Percentiles rank a stretch among this genome's conserved stretches.
Evolutionary conservation across 2,888 invertebrate species (phyloP).

Genomic region (Papilio demoleus): DNA sequence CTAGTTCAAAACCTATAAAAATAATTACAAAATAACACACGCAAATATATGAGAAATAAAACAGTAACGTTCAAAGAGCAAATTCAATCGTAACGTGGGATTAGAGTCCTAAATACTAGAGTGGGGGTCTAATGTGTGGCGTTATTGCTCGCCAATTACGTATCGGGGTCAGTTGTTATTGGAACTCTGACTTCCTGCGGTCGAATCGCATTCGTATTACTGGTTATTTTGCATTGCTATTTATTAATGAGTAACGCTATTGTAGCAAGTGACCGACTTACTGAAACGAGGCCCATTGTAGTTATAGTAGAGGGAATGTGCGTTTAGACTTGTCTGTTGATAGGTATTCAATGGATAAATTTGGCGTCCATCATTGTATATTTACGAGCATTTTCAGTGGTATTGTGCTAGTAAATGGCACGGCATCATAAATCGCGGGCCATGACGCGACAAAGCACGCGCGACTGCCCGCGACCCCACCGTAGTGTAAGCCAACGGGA

Average conservation of each 20-base stretch:
- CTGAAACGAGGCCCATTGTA: background rate
- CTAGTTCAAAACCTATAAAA: background rate
- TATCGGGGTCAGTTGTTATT: constrained; percentile 47
- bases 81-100: constrained; percentile 28
- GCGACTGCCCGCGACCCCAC: constrained; percentile 52
- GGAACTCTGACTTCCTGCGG: constrained; percentile 58
- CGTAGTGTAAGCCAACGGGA: constrained; percentile 59
- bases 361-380: constrained; percentile 39
- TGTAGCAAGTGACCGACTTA: constrained; percentile 21
- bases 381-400: constrained; percentile 45
- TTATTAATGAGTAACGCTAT: constrained; percentile 35
- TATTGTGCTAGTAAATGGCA: constrained; percentile 73
- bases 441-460: constrained; percentile 65
- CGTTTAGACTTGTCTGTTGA: background rate
- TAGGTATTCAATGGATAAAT: constrained; percentile 19
- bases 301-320: background rate
- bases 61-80: constrained; percentile 14
- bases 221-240: constrained; percentile 37
- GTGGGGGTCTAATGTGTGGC: constrained; percentile 38
- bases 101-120: constrained; percentile 38
- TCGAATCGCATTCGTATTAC: constrained; percentile 45
- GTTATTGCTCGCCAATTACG: constrained; percentile 43
- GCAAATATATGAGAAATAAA: background rate
- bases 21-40: background rate
- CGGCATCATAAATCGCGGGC: constrained; percentile 71